Evolutionary conservation across 2,888 invertebrate species (phyloP), one percentile per base, ranked within the genome.

Genomic region (Trissonchulus sp.): DNA sequence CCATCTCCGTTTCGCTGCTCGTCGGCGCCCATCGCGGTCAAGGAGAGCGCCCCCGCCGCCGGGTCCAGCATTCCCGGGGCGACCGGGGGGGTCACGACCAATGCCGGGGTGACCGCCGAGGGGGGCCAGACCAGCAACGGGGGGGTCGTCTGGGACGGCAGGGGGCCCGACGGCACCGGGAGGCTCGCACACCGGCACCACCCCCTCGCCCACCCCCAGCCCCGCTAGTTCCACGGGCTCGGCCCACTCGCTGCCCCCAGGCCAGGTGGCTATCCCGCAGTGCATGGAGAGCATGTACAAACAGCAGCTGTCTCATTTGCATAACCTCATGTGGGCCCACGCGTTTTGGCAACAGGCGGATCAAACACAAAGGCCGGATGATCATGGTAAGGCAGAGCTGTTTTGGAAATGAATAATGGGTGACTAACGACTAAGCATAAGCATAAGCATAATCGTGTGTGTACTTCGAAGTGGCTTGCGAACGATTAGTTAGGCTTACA

Each of bases 191-290:
- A 48, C 15, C 48, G 48, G 48, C 15, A 8, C 65, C 2, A 35
- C 74, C 34, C 63, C 74, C 1, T 74, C 74, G 65, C 68, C 74
- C 37, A 74, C 74, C 2, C 74, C 74, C 1, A 60, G 62, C 2
- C 74, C 74, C n/a, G 74, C 74, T 37, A 68, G 68, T n/a, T 36
- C 37, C 2, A 74, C 74, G 35, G 68, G 74, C 33, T 74, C 74
- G 37, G 15, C 38, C 2, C 72, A 72, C 31, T 72, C 72, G 48
- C 31, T 72, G 72, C 72, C 72, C 38, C 72, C 72, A 37, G 72
- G 72, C 31, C 48, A n/a, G 18, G 69, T 74, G 8, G 68, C 74
- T n/a, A 74, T 74, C 36, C 74, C 74, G 65, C 65, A 65, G 38
- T 68, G 33, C 28, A 38, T 68, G 35, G 74, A 74, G 36, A 23